Base-by-base conservation (phyloP, 2,113 vertebrate species). In the Rhabdomys dilectus region DNA sequence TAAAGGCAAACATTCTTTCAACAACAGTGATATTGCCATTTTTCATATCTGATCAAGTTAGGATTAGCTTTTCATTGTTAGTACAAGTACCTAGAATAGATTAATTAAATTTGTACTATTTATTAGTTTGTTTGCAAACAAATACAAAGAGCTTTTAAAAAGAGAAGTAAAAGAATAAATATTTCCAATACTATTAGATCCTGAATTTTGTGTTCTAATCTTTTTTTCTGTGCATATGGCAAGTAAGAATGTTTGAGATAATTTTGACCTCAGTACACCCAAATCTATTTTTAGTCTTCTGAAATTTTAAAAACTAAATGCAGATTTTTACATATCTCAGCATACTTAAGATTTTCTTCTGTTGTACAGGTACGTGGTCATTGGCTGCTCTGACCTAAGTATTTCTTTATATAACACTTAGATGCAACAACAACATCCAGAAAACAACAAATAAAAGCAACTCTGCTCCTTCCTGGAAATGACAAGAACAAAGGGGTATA, bases 151-250 rank as follows among this genome's bases (percentile, higher is more conserved):
- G 10, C 3, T 84, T 88, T 66, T 42, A 90, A 17, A 21, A 8
- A 29, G 36, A 89, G 19, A 36, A 53, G 7, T 51, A 31, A 93
- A 93, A 78, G 0, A 0, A 91, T 39, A 13, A 9, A 6, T n/a
- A 82, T 36, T 77, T 92, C 15, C 13, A 91, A 4, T 6, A 60
- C 1, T 87, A 2, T 12, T 78, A 64, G 88, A 42, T 91, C 56
- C 64, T 82, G 64, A 80, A 87, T 94, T 94, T 97, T 81, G 53
- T 86, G 29, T 42, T 36, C 34, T 62, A n/a, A 85, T 84, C 8
- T n/a, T 68, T 89, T 86, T 42, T 70, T 75, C 45, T 96, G 5
- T 89, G 7, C 15, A 66, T 42, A 36, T 78, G 7, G 2, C 76
- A 36, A 95, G 60, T 6, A 91, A 78, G 88, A 81, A 26, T 34